Percentiles rank a stretch among this genome's conserved stretches.
phyloP scores from a whole-genome alignment of 2,797 vertebrate species.

The Hapalemur alaotrensis region DNA sequence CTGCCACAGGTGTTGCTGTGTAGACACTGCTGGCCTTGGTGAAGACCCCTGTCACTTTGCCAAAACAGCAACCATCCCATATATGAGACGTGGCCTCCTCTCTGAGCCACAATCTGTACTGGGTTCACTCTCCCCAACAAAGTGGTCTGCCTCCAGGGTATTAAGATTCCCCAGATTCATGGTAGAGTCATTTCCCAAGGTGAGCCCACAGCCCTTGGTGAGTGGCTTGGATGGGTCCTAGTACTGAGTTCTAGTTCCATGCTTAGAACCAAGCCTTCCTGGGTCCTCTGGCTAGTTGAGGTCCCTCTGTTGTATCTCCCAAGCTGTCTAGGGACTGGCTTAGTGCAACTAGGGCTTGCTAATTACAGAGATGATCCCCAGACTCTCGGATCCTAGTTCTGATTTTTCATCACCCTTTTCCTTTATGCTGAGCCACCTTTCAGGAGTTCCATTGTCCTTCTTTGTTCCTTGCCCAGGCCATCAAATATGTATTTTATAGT shows the following conservation, averaged over 20 bases:
- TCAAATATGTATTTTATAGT: not conserved
- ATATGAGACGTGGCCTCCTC: not conserved
- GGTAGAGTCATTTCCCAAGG: not conserved
- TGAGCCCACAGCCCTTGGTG: not conserved
- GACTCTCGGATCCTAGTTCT: not conserved
- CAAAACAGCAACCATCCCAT: not conserved
- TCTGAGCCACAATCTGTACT: not conserved
- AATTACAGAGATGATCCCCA: not conserved
- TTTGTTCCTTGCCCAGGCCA: not conserved
- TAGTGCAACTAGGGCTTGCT: not conserved
- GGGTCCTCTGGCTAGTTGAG: not conserved
- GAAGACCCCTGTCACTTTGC: not conserved
- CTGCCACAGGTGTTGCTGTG: not conserved
- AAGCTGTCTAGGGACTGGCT: not conserved
- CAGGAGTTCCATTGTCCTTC: not conserved
- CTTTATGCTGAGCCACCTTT: not conserved
- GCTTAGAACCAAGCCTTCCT: not conserved
- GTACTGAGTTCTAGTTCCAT: not conserved
- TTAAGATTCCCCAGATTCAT: not conserved
- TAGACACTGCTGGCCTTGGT: not conserved
- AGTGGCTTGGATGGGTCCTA: not conserved
- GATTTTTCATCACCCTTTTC: not conserved
- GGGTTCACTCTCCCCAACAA: not conserved
- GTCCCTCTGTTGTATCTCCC: not conserved
- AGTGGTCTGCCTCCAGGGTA: not conserved